Conservation (phyloP, 2,888 invertebrate species). For the Meiosimyza platycephala region DNA sequence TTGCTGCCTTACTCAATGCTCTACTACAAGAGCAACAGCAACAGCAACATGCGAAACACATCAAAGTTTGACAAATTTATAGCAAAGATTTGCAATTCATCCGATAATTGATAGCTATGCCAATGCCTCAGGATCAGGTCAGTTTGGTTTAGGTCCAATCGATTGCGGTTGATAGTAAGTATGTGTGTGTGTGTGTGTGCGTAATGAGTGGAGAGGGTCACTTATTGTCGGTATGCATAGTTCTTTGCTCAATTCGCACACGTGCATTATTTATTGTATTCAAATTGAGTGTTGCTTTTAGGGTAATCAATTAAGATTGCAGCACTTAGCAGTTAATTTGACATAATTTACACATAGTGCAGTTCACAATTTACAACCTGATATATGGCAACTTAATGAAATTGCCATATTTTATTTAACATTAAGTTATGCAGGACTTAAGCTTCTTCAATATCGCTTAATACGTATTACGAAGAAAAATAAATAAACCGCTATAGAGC, state of each 20-base stretch:
- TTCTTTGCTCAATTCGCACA: slow-evolving; percentile 17
- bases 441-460: too few relatives aligned
- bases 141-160: neutral
- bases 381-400: too few relatives aligned
- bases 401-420: too few relatives aligned
- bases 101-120: slow-evolving; percentile 39
- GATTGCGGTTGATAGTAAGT: too few relatives aligned
- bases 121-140: slow-evolving; percentile 2
- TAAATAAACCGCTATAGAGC: too few relatives aligned
- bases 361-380: too few relatives aligned
- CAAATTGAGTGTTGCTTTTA: slow-evolving; percentile 30
- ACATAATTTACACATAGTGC: neutral
- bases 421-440: too few relatives aligned
- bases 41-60: slow-evolving; percentile 21
- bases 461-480: too few relatives aligned
- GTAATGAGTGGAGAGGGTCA: neutral
- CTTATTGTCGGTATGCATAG: neutral
- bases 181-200: too few relatives aligned
- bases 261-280: slow-evolving; percentile 34
- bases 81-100: slow-evolving; percentile 39
- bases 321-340: slow-evolving; percentile 17
- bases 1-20: neutral
- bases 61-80: slow-evolving; percentile 41
- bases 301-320: neutral
- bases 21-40: neutral